These are phyloP conservation scores for Phataginus tricuspis DNA, from an alignment of 2,797 vertebrate species.

Conservation along the genomic window DNA sequence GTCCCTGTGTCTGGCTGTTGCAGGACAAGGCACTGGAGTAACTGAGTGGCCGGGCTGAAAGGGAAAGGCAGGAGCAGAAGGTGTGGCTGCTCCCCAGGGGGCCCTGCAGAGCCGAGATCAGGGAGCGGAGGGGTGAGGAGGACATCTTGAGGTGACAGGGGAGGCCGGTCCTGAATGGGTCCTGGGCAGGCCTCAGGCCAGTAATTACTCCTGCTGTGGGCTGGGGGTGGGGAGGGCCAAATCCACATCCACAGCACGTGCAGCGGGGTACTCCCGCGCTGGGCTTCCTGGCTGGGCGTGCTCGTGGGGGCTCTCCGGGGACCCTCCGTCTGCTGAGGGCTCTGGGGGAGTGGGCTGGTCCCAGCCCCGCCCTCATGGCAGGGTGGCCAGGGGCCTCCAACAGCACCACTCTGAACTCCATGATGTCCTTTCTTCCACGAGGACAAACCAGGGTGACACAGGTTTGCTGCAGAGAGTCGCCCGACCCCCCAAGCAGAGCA, in stretches of 20 bases:
- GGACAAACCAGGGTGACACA: background rate
- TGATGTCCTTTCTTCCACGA: background rate
- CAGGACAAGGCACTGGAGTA: too few species aligned
- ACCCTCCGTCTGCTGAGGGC: background rate
- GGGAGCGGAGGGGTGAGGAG: background rate
- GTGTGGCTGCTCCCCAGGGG: background rate
- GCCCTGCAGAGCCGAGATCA: background rate
- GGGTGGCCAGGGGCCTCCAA: too few species aligned
- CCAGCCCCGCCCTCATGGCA: too few species aligned
- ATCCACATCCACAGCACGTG: fast-evolving
- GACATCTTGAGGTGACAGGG: background rate
- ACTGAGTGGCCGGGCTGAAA: background rate
- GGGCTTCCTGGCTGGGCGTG: fast-evolving
- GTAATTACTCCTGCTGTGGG: background rate
- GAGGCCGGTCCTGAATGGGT: background rate
- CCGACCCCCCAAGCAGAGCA: background rate
- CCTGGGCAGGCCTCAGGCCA: background rate
- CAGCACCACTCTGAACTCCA: background rate
- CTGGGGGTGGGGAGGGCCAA: background rate
- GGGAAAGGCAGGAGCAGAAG: background rate
- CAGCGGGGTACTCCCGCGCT: fast-evolving
- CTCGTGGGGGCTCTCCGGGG: background rate
- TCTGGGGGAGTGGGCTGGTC: background rate
- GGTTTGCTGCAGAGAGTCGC: background rate
- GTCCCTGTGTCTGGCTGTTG: background rate